Conservation (phyloP, 2,888 invertebrate genomes). For the Heliconius sara region DNA sequence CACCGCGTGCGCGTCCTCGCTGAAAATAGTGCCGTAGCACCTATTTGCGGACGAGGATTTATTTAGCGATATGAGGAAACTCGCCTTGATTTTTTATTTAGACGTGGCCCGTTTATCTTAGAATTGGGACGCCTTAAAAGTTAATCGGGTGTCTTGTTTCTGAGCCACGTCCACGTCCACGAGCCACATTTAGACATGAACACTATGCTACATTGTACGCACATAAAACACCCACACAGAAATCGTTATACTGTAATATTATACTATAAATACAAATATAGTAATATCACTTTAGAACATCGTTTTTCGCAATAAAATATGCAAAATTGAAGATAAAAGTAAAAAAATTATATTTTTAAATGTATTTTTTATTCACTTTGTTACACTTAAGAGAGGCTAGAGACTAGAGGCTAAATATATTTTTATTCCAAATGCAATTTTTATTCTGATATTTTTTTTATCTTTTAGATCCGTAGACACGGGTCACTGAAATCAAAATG, state of each 20-base stretch:
- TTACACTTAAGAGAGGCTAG: not conserved
- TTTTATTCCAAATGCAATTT: not conserved
- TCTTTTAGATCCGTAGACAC: not conserved
- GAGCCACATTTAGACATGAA: conserved; percentile 41
- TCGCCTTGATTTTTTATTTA: conserved; percentile 74
- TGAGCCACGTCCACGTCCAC: conserved; percentile 7
- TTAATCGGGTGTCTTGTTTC: conserved; percentile 48
- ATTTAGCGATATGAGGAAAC: conserved; percentile 82
- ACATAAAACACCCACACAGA: conserved; percentile 41
- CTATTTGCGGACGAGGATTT: conserved; percentile 83
- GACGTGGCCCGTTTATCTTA: conserved; percentile 75
- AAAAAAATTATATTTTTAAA: not conserved
- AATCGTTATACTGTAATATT: conserved; percentile 30
- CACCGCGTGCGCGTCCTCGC: conserved; percentile 79
- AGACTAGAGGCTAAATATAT: not conserved
- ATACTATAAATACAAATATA: conserved; percentile 32
- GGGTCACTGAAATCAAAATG: conserved; percentile 11
- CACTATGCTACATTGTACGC: conserved; percentile 39
- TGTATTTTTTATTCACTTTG: not conserved
- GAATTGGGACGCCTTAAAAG: conserved; percentile 55
- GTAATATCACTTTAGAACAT: conserved; percentile 11
- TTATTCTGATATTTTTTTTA: not conserved
- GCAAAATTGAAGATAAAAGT: not conserved
- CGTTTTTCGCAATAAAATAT: not conserved
- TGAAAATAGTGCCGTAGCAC: conserved; percentile 78